These are phyloP conservation scores for Sciurus vulgaris DNA, from an alignment of 2,797 vertebrate genomes.

Conservation along the genomic window DNA sequence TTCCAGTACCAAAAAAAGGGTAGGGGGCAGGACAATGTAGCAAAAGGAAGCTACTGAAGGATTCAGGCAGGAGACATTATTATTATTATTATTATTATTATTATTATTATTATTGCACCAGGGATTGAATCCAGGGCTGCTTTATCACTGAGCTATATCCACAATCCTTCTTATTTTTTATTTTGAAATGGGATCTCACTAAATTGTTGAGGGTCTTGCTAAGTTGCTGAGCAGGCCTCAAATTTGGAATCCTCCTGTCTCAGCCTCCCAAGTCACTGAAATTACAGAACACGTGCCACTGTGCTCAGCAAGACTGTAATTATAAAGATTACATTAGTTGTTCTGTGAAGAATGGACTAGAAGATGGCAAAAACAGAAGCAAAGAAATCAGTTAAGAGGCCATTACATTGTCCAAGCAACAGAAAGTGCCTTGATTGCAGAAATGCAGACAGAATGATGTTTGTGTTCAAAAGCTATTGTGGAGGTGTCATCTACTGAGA, in stretches of 20 bases:
- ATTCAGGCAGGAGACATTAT: conserved; percentile 31
- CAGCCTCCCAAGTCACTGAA: too few species aligned
- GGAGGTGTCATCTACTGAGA: conserved; percentile 22
- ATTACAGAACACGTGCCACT: too few species aligned
- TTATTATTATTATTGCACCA: too few species aligned
- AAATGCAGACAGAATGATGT: conserved; percentile 13
- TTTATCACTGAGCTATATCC: too few species aligned
- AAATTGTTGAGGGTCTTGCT: too few species aligned
- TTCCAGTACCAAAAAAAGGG: not conserved
- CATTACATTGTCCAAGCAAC: conserved; percentile 51
- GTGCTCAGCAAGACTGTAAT: not conserved
- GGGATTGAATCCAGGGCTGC: too few species aligned
- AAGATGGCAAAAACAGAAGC: conserved; percentile 59
- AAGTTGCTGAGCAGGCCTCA: too few species aligned
- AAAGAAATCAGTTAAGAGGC: conserved; percentile 35
- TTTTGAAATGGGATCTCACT: too few species aligned
- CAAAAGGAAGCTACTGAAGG: conserved; percentile 43
- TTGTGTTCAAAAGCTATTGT: conserved; percentile 29
- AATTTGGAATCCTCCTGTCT: too few species aligned
- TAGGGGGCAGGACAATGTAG: not conserved
- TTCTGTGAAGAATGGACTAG: not conserved
- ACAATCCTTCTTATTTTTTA: too few species aligned
- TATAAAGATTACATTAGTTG: conserved; percentile 42
- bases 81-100: too few species aligned
- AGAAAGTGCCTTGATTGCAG: conserved; percentile 51